Evolutionary conservation across 1,140 invertebrate genomes (phyloP), one percentile per base, ranked within the genome.

Genomic region (Drosophila nebulosa): DNA sequence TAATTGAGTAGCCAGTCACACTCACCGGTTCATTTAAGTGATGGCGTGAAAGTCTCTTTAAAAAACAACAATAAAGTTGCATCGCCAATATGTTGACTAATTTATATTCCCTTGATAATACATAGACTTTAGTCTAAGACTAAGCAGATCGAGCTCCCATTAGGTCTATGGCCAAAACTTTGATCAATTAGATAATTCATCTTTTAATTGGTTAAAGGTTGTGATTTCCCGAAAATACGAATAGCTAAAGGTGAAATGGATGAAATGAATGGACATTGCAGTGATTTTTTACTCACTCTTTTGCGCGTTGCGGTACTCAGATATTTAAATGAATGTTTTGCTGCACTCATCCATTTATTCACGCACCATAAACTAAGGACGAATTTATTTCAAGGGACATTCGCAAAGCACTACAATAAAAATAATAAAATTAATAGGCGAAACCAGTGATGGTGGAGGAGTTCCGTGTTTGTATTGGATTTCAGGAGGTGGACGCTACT

Each of bases 311-410:
- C 78, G 74, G 74, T 79, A 86, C 64, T 88, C 71, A 79, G 89
- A 89, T 88, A 71, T 55, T 76, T 68, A 88, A 88, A 88, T 78
- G 72, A 88, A 89, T 88, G 83, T 83, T 83, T 73, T 89, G 79
- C 83, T 88, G 83, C 83, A 88, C 69, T 79, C 78, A 88, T 83
- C 71, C 72, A 88, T 88, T 88, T 76, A 79, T 88, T 88, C 72
- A 88, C 84, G 83, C 83, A 86, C 83, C 79, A 88, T 88, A 88
- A 88, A 88, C 79, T 88, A 67, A 75, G 66, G 66, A 88, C 61
- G 75, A 83, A 89, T 88, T 88, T 86, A 86, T 86, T 75, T 72
- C 74, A 75, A 75, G 63, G 74, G 61, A 80, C 77, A 80, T 73
- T 53, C 79, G 69, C 52, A 72, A 77, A 63, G 75, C 69, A 83